A percentile compares a stretch with the other conserved stretches of the same genome.
phyloP scores from a whole-genome alignment of 1,140 invertebrate genomes.

The Chrysopa pallens region DNA sequence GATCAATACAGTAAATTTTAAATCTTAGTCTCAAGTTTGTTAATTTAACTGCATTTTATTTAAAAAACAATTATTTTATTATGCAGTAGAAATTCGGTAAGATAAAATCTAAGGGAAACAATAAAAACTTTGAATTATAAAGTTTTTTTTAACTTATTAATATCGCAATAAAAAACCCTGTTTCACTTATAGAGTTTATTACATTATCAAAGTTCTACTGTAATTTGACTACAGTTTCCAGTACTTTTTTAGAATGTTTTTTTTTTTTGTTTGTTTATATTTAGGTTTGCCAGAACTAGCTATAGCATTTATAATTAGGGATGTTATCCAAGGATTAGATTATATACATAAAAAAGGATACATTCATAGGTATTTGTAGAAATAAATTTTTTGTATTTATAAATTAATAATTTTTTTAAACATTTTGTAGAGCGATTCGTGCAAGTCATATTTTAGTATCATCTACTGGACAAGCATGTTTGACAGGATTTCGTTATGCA shows the following conservation, averaged over 20 bases:
- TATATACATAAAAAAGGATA: conserved; percentile 72
- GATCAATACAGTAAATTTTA: too few species aligned
- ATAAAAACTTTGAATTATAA: too few species aligned
- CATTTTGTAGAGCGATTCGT: conserved; percentile 47
- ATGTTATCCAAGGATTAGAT: conserved; percentile 57
- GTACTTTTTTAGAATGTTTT: too few species aligned
- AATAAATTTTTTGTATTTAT: neutral
- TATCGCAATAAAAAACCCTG: too few species aligned
- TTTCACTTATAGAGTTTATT: too few species aligned
- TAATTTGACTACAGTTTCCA: neutral
- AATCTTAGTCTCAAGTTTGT: too few species aligned
- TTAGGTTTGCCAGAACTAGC: conserved; percentile 57
- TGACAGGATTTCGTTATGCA: conserved; percentile 63
- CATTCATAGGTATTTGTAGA: conserved; percentile 54
- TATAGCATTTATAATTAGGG: conserved; percentile 59
- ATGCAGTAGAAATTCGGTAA: too few species aligned
- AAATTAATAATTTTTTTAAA: neutral
- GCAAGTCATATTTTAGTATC: conserved; percentile 71
- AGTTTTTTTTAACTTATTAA: too few species aligned
- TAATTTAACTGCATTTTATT: too few species aligned
- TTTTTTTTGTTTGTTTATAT: neutral
- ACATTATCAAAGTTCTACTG: too few species aligned
- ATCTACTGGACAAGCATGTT: conserved; percentile 40
- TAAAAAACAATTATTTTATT: too few species aligned
- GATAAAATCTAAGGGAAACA: too few species aligned